These are phyloP conservation scores for Gadopsis marmoratus DNA, from an alignment of 2,797 vertebrate genomes.

Conservation along the genomic window DNA sequence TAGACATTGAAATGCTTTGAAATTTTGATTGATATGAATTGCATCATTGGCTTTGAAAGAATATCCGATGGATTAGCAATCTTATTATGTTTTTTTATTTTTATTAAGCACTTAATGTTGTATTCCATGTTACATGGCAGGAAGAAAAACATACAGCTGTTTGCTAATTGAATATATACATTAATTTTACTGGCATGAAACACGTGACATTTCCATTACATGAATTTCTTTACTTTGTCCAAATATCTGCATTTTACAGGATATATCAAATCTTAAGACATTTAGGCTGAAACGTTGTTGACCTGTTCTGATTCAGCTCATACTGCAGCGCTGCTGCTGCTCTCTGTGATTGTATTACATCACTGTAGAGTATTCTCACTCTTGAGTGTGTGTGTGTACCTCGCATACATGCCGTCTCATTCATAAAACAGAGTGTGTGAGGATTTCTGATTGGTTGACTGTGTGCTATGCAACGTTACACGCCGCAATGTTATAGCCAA, in stretches of 20 bases:
- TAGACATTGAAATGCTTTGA: constrained; percentile 1
- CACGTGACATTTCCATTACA: background rate
- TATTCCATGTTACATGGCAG: background rate
- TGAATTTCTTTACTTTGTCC: background rate
- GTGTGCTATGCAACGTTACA: constrained; percentile 73
- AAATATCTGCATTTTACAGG: background rate
- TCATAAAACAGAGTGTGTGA: constrained; percentile 78
- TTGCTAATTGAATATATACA: background rate
- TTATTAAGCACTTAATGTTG: background rate
- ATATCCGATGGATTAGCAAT: background rate
- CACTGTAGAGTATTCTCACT: constrained; percentile 77
- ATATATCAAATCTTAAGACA: constrained; percentile 4
- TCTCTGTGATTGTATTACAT: constrained; percentile 78
- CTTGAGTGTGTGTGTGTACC: constrained; percentile 63
- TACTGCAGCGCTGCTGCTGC: constrained; percentile 48
- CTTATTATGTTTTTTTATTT: constrained; percentile 16
- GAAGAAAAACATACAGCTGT: background rate
- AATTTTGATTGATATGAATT: constrained; percentile 22
- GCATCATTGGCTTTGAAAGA: background rate
- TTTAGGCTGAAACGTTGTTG: background rate
- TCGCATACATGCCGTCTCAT: constrained; percentile 79
- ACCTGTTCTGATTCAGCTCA: constrained; percentile 37
- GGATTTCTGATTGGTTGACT: constrained; percentile 71
- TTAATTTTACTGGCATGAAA: constrained; percentile 5
- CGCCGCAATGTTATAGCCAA: constrained; percentile 73